Evolutionary conservation across 1,140 invertebrate species (phyloP).

Genomic region (Musca domestica): DNA sequence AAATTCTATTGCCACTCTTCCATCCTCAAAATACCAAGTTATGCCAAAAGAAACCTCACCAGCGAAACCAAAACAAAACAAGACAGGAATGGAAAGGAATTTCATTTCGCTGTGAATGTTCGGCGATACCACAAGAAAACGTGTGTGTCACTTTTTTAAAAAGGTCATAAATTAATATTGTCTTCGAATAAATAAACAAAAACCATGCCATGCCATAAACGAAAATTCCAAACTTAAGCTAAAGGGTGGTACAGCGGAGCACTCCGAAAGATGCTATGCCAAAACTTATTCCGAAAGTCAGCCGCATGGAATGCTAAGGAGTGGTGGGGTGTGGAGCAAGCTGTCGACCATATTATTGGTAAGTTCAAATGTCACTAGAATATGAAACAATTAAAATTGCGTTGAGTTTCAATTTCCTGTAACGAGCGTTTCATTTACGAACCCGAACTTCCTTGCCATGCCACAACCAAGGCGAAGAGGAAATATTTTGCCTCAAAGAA

Average conservation of each 20-base stretch:
- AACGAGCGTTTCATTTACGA: not conserved
- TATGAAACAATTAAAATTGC: constrained; percentile 20
- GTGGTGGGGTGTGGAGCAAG: too few species aligned
- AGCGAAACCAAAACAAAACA: not conserved
- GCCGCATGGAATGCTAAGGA: too few species aligned
- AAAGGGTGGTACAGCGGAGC: not conserved
- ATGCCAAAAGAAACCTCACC: not conserved
- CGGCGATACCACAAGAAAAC: constrained; percentile 17
- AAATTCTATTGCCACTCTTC: too few species aligned
- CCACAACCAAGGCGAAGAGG: too few species aligned
- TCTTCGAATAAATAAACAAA: not conserved
- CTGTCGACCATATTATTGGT: too few species aligned
- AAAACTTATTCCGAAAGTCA: too few species aligned
- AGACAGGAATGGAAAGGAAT: not conserved
- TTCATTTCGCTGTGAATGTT: constrained; percentile 11
- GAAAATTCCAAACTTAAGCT: not conserved
- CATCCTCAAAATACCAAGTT: too few species aligned
- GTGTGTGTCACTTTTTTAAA: constrained; percentile 17
- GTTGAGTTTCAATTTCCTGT: not conserved
- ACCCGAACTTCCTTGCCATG: too few species aligned
- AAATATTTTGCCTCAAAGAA: too few species aligned
- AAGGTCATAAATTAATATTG: constrained; percentile 21
- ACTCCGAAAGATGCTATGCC: too few species aligned
- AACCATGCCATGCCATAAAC: not conserved
- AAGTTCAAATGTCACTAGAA: constrained; percentile 8